Conservation (phyloP, 1,140 invertebrate species). For the Pogonomyrmex barbatus region DNA sequence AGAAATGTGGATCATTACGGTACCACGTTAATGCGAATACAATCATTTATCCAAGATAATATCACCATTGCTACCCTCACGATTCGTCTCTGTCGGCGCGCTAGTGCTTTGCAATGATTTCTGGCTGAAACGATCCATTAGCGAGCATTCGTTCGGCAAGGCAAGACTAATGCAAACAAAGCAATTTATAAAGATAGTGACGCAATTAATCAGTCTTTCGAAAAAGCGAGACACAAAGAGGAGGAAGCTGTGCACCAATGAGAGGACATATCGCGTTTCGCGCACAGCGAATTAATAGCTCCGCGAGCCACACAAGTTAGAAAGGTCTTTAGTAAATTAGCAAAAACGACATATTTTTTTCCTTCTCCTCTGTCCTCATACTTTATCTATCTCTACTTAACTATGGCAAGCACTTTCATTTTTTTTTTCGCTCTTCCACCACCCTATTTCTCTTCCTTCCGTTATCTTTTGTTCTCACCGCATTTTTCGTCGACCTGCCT, state of each 20-base stretch:
- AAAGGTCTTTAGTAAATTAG: conserved; percentile 66
- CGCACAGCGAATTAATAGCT: conserved; percentile 66
- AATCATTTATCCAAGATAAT: conserved; percentile 75
- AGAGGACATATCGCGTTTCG: conserved; percentile 30
- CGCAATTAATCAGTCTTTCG: conserved; percentile 68
- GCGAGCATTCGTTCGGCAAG: conserved; percentile 51
- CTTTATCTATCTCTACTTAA: conserved; percentile 12
- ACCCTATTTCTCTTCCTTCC: neutral
- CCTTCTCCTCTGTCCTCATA: neutral
- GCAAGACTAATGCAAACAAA: conserved; percentile 57
- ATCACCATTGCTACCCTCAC: conserved; percentile 62
- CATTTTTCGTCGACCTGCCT: conserved; percentile 6
- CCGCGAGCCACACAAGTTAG: conserved; percentile 38
- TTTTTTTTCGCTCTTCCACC: conserved; percentile 6
- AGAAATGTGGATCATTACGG: conserved; percentile 67
- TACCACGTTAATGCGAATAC: conserved; percentile 67
- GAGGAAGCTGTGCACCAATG: neutral
- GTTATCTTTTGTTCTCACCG: neutral
- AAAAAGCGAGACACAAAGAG: conserved; percentile 25
- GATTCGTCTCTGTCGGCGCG: conserved; percentile 69
- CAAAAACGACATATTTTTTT: conserved; percentile 63
- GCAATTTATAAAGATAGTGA: conserved; percentile 67
- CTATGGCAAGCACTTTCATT: neutral
- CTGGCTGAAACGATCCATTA: conserved; percentile 65
- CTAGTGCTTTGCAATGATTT: conserved; percentile 68